Conservation (phyloP, 2,797 vertebrate genomes). For the Scolopax bukidnonensis region DNA sequence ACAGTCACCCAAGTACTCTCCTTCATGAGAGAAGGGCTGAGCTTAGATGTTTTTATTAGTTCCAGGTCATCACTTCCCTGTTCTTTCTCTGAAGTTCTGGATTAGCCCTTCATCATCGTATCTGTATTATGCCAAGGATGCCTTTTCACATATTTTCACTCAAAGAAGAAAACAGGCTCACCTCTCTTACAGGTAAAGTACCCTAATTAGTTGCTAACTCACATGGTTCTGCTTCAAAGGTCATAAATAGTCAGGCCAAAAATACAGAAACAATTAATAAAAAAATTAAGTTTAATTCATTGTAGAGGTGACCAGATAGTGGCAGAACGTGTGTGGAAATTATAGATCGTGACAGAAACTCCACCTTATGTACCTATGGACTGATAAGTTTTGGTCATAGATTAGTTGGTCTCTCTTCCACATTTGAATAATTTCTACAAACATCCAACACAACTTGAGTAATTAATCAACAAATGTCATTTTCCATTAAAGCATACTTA, state of each 20-base stretch:
- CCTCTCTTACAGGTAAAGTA: not conserved
- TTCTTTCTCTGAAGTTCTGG: not conserved
- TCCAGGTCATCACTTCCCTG: not conserved
- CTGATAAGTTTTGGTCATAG: not conserved
- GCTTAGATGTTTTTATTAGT: not conserved
- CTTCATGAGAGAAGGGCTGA: not conserved
- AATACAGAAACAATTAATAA: not conserved
- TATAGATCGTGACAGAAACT: not conserved
- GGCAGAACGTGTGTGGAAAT: not conserved
- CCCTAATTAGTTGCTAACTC: not conserved
- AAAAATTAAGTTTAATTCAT: not conserved
- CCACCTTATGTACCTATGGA: not conserved
- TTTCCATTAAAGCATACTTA: conserved; percentile 37
- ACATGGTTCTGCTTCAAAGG: not conserved
- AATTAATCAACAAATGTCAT: conserved; percentile 52
- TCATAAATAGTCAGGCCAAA: not conserved
- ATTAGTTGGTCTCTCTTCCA: not conserved
- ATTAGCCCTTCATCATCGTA: not conserved
- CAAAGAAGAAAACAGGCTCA: not conserved
- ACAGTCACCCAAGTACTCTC: not conserved
- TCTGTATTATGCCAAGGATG: not conserved
- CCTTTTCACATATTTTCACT: not conserved
- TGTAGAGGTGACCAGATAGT: not conserved
- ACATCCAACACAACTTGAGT: not conserved
- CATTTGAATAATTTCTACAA: not conserved